Conservation (phyloP, 2,113 vertebrate genomes). For the Gasterosteus aculeatus region DNA sequence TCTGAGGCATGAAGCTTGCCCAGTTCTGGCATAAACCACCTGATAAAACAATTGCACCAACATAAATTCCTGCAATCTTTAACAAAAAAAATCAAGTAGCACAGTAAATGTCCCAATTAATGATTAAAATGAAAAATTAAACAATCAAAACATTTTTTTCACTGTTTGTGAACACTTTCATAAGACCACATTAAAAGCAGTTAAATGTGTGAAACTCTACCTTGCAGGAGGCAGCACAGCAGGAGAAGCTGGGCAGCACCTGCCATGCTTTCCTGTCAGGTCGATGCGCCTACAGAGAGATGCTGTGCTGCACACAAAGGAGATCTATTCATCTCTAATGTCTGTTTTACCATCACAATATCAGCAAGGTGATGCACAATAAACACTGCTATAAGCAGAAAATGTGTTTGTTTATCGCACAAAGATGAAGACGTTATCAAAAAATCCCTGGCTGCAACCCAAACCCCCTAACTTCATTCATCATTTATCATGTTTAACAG, state of each 20-base stretch:
- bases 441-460: too few relatives aligned
- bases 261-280: slow-evolving; percentile 47
- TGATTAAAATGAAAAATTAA: background rate
- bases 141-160: too few relatives aligned
- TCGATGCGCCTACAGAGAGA: slow-evolving; percentile 5
- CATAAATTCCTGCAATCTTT: background rate
- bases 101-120: background rate
- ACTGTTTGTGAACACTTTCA: too few relatives aligned
- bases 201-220: slow-evolving; percentile 27
- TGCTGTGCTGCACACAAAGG: background rate
- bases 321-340: background rate
- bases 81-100: background rate
- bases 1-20: slow-evolving; percentile 50
- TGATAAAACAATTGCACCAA: slow-evolving; percentile 25
- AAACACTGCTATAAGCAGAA: background rate
- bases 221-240: slow-evolving; percentile 60
- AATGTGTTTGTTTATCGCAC: background rate
- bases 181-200: background rate
- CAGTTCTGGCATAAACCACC: slow-evolving; percentile 47
- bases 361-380: background rate
- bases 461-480: background rate
- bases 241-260: slow-evolving; percentile 40
- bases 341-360: background rate
- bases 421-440: background rate
- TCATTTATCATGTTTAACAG: too few relatives aligned